These are phyloP conservation scores for Drosophila kokeensis DNA, from an alignment of 2,888 invertebrate species.

Conservation along the genomic window DNA sequence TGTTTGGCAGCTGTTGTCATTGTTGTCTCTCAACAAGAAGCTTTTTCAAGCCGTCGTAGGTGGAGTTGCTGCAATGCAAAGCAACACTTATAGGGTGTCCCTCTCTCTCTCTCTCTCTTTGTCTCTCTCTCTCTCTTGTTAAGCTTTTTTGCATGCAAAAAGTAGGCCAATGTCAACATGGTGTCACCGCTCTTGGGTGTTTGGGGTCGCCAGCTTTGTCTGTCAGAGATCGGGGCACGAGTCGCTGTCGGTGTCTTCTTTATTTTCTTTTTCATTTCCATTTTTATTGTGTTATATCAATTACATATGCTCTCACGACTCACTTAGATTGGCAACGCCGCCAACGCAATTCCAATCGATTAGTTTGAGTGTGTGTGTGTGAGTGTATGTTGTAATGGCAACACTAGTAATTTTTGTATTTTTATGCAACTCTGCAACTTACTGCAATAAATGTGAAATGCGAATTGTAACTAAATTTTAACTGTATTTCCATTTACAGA, in stretches of 20 bases:
- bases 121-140: constrained; percentile 11
- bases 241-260: constrained; percentile 1
- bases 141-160: constrained; percentile 70
- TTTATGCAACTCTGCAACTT: constrained; percentile 56
- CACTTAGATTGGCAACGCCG: constrained; percentile 48
- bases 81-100: constrained; percentile 38
- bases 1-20: constrained; percentile 51
- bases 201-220: constrained; percentile 70
- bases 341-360: constrained; percentile 75
- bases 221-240: constrained; percentile 46
- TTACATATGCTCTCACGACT: constrained; percentile 56
- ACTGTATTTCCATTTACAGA: constrained; percentile 62
- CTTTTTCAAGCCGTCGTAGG: constrained; percentile 56
- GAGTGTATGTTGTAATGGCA: constrained; percentile 60
- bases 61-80: constrained; percentile 51
- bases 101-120: constrained; percentile 12
- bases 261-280: not conserved
- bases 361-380: constrained; percentile 35
- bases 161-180: constrained; percentile 82
- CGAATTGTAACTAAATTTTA: constrained; percentile 4
- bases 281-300: constrained; percentile 44
- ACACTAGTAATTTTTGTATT: constrained; percentile 54
- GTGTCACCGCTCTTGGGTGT: constrained; percentile 75
- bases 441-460: constrained; percentile 29
- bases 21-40: constrained; percentile 57